phyloP scores from a whole-genome alignment of 2,113 vertebrate genomes.

The Tachuris rubrigastra region DNA sequence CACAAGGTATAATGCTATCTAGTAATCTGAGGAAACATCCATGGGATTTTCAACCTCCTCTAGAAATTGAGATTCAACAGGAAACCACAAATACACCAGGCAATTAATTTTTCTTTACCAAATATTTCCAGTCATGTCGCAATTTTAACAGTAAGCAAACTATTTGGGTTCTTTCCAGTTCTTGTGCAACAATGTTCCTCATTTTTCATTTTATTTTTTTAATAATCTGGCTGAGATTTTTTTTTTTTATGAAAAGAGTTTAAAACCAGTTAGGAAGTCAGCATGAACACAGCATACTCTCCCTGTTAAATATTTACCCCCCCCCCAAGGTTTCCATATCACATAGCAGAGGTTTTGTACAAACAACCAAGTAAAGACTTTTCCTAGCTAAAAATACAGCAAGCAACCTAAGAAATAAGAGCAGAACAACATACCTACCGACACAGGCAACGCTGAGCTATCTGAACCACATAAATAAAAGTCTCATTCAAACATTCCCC shows the following conservation, averaged over 20 bases:
- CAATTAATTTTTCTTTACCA: constrained; percentile 63
- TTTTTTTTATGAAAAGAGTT: not conserved
- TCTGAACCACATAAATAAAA: constrained; percentile 51
- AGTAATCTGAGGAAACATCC: constrained; percentile 64
- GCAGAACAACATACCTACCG: not conserved
- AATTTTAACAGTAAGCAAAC: constrained; percentile 64
- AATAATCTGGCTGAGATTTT: constrained; percentile 41
- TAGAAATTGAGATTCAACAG: constrained; percentile 57
- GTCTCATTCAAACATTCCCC: constrained; percentile 48
- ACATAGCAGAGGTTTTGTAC: constrained; percentile 5
- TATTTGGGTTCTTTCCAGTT: constrained; percentile 33
- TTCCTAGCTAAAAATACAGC: constrained; percentile 42
- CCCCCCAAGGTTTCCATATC: not conserved
- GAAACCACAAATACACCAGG: constrained; percentile 58
- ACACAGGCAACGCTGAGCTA: not conserved
- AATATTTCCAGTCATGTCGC: constrained; percentile 54
- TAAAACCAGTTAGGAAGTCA: constrained; percentile 25
- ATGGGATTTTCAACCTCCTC: constrained; percentile 34
- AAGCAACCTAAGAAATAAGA: not conserved
- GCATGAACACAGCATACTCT: not conserved
- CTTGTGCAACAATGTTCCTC: constrained; percentile 50
- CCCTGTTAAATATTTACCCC: not conserved
- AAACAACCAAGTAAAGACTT: constrained; percentile 23
- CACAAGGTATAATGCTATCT: constrained; percentile 57
- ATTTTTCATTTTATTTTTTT: constrained; percentile 35